Evolutionary conservation across 2,113 vertebrate genomes (phyloP).

Genomic region (Pluvialis apricaria): DNA sequence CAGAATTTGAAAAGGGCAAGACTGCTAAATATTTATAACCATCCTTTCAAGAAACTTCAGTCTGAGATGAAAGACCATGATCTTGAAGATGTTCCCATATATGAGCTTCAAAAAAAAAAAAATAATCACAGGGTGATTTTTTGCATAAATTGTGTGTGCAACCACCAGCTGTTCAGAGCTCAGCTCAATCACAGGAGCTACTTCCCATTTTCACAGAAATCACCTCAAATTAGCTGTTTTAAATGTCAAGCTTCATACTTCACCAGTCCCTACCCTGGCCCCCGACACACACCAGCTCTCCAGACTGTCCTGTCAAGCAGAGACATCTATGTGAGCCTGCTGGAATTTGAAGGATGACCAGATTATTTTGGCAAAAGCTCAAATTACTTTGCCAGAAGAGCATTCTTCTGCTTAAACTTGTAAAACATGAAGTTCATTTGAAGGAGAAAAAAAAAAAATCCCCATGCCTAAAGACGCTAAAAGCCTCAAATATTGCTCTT

Average conservation of each 20-base stretch:
- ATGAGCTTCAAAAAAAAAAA: neutral
- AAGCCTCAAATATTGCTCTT: neutral
- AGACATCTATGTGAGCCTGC: neutral
- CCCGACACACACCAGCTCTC: neutral
- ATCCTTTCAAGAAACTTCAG: neutral
- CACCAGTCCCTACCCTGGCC: neutral
- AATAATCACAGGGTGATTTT: neutral
- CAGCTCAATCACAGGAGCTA: neutral
- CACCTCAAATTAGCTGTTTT: neutral
- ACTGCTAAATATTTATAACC: neutral
- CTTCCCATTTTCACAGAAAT: slow-evolving; percentile 1
- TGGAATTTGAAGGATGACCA: neutral
- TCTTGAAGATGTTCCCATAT: neutral
- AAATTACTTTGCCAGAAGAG: neutral
- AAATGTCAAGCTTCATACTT: neutral
- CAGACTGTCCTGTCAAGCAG: neutral
- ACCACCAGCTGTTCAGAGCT: neutral
- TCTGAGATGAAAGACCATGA: neutral
- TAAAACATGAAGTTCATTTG: neutral
- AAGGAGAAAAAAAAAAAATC: neutral
- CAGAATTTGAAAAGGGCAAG: neutral
- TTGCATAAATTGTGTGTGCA: neutral
- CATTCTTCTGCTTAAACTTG: neutral
- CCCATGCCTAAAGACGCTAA: neutral
- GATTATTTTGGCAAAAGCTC: neutral